Conservation (phyloP, 2,888 invertebrate genomes). For the Drosophila monieri region DNA sequence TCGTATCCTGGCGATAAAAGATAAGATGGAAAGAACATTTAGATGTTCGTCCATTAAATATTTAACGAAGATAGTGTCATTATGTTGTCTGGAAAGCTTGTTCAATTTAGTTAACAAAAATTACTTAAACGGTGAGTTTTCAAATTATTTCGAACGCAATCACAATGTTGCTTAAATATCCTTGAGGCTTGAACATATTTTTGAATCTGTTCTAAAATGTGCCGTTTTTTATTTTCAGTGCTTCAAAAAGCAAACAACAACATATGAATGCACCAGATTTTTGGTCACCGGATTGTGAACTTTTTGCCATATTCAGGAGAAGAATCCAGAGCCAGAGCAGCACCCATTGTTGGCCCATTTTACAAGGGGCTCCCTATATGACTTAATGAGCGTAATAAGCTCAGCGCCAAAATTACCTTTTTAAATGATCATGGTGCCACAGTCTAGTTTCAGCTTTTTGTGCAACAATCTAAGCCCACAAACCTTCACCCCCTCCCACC, state of each 20-base stretch:
- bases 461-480: constrained; percentile 24
- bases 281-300: constrained; percentile 60
- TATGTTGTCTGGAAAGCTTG: too few species aligned
- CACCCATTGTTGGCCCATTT: constrained; percentile 35
- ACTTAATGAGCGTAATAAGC: constrained; percentile 80
- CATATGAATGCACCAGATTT: constrained; percentile 63
- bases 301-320: constrained; percentile 48
- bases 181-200: too few species aligned
- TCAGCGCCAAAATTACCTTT: constrained; percentile 76
- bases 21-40: too few species aligned
- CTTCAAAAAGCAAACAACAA: constrained; percentile 32
- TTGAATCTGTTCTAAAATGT: not conserved
- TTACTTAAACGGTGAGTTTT: not conserved
- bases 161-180: not conserved
- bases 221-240: constrained; percentile 6
- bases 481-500: constrained; percentile 21
- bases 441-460: constrained; percentile 29
- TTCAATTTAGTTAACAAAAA: not conserved
- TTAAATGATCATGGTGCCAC: constrained; percentile 75
- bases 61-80: not conserved
- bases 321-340: constrained; percentile 9
- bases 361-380: constrained; percentile 57
- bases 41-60: not conserved
- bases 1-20: not conserved
- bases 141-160: not conserved